phyloP scores from a whole-genome alignment of 2,888 invertebrate species.

The Gibbula magus region DNA sequence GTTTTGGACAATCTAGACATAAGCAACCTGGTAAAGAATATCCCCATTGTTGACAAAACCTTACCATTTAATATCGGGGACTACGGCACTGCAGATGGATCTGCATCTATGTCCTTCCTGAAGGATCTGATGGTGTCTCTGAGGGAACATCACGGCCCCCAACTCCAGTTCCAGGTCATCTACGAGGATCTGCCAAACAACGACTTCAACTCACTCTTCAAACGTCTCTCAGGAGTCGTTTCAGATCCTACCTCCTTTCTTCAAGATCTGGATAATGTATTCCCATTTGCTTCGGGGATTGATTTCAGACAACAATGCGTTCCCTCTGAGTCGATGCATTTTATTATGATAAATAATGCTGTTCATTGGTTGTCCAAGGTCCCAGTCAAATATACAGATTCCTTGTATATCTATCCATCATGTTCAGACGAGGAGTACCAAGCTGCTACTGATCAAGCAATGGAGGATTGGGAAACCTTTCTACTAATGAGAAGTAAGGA shows the following conservation, averaged over 20 bases:
- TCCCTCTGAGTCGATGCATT: not conserved
- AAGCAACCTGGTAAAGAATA: not conserved
- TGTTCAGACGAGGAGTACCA: not conserved
- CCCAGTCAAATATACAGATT: not conserved
- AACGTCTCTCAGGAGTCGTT: not conserved
- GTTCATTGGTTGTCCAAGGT: not conserved
- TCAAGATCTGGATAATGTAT: not conserved
- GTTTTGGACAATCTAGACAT: too few relatives aligned
- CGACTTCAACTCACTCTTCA: conserved; percentile 2
- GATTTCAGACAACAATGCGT: not conserved
- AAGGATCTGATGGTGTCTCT: not conserved
- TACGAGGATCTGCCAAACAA: not conserved
- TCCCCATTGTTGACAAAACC: not conserved
- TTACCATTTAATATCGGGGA: not conserved
- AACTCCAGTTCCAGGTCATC: not conserved
- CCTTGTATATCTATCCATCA: not conserved
- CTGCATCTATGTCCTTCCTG: not conserved
- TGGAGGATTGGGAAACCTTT: not conserved
- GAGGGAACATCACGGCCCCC: not conserved
- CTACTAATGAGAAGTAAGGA: not conserved
- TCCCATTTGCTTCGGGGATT: not conserved
- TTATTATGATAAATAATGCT: not conserved
- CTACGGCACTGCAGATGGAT: not conserved
- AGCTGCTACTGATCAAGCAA: not conserved
- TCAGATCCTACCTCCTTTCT: not conserved